These are phyloP conservation scores for Parauchenoglanis ngamensis DNA, from an alignment of 2,797 vertebrate species.

Conservation along the genomic window DNA sequence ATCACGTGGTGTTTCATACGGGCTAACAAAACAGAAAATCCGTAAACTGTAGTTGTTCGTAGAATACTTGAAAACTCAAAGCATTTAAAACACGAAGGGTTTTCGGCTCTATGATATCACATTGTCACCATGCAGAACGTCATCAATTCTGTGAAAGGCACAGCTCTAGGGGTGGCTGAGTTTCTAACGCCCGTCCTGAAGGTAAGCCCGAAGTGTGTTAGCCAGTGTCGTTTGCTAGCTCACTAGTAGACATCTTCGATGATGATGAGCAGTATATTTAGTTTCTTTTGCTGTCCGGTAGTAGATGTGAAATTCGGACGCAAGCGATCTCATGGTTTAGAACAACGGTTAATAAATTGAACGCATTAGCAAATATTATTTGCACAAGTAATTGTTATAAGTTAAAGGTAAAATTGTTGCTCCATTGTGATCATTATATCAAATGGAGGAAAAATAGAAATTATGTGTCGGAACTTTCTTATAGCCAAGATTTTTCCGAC, in stretches of 20 bases:
- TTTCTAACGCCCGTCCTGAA: slow-evolving; percentile 86
- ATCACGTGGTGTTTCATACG: slow-evolving; percentile 17
- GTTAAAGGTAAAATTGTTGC: background rate
- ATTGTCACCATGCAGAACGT: slow-evolving; percentile 79
- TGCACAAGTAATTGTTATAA: background rate
- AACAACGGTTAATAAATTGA: background rate
- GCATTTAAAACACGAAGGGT: background rate
- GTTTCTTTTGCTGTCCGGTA: background rate
- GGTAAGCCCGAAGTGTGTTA: slow-evolving; percentile 59
- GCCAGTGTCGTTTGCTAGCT: background rate
- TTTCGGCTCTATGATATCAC: background rate
- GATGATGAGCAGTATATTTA: background rate
- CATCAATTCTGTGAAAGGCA: slow-evolving; percentile 87
- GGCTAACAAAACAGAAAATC: background rate
- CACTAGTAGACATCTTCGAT: background rate
- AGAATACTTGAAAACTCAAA: background rate
- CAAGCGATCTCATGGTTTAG: background rate
- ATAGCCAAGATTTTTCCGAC: too few species aligned
- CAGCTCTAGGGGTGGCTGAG: slow-evolving; percentile 86
- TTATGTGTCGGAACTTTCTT: too few species aligned
- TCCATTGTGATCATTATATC: too few species aligned
- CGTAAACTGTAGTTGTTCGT: background rate
- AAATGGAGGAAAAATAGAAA: too few species aligned
- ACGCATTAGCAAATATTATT: background rate
- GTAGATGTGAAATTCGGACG: background rate